These are phyloP conservation scores for Drosophila kikkawai DNA, from an alignment of 1,140 invertebrate genomes.

Conservation along the genomic window DNA sequence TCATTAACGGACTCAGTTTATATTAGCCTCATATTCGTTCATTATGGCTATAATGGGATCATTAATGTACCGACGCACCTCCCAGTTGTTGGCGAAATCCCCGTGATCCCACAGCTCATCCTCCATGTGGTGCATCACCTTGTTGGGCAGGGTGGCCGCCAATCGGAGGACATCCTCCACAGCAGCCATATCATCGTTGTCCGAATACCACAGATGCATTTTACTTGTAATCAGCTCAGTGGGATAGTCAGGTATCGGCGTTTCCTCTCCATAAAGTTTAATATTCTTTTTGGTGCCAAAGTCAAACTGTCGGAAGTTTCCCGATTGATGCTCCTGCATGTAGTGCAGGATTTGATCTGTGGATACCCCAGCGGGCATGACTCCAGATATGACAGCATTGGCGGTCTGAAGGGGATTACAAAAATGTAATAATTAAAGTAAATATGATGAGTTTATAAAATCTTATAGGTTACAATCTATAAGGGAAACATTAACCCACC, in stretches of 20 bases:
- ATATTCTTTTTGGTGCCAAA: conserved; percentile 83
- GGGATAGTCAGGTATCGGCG: conserved; percentile 86
- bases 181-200: conserved; percentile 86
- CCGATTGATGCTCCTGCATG: conserved; percentile 86
- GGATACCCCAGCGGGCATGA: conserved; percentile 91
- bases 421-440: too few relatives aligned
- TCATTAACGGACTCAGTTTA: neutral
- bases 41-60: conserved; percentile 85
- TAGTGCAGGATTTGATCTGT: conserved; percentile 90
- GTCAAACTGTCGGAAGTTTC: conserved; percentile 84
- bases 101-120: conserved; percentile 35
- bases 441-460: too few relatives aligned
- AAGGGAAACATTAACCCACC: neutral
- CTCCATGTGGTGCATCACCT: conserved; percentile 48
- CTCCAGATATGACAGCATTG: conserved; percentile 87
- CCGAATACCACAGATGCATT: conserved; percentile 89
- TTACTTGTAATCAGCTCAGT: conserved; percentile 64
- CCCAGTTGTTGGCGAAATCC: conserved; percentile 85
- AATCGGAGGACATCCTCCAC: conserved; percentile 26
- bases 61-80: conserved; percentile 82
- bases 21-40: conserved; percentile 52
- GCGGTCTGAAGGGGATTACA: conserved; percentile 83
- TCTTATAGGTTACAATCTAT: too few relatives aligned
- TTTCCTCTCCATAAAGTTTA: conserved; percentile 75
- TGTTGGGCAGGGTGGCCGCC: conserved; percentile 34